These are phyloP conservation scores for Pinctada fucata DNA, from an alignment of 2,888 invertebrate genomes.

Conservation along the genomic window DNA sequence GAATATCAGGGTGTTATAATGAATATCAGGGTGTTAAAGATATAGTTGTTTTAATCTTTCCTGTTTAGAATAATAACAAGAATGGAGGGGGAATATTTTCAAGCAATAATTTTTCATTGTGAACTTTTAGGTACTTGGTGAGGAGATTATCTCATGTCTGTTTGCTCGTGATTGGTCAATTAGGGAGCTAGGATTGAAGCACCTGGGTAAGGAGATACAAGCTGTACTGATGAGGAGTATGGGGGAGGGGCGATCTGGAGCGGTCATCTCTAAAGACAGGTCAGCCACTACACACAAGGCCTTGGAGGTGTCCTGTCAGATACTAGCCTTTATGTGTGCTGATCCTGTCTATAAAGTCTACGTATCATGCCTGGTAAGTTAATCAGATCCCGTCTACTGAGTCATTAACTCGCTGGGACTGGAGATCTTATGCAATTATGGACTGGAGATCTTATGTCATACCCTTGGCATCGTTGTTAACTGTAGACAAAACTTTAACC, in stretches of 20 bases:
- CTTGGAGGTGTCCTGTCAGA: slow-evolving; percentile 74
- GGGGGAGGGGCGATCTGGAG: slow-evolving; percentile 66
- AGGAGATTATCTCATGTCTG: slow-evolving; percentile 76
- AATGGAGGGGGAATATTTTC: neutral
- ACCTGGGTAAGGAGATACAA: slow-evolving; percentile 71
- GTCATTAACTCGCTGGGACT: too few species aligned
- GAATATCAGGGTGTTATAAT: neutral
- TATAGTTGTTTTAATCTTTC: neutral
- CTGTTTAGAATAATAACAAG: neutral
- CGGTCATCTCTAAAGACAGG: slow-evolving; percentile 55
- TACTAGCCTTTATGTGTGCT: slow-evolving; percentile 75
- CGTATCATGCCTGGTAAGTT: slow-evolving; percentile 77
- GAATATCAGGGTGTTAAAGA: neutral
- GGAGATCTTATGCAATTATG: too few species aligned
- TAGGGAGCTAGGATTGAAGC: slow-evolving; percentile 74
- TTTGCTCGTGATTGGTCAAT: slow-evolving; percentile 77
- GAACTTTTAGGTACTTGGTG: slow-evolving; percentile 73
- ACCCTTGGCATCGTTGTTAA: too few species aligned
- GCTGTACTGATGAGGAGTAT: slow-evolving; percentile 65
- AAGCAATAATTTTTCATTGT: neutral
- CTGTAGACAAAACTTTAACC: too few species aligned
- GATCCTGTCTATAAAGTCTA: slow-evolving; percentile 79
- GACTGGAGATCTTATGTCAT: too few species aligned
- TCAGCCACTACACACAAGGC: slow-evolving; percentile 66
- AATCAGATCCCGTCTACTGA: neutral